These are phyloP conservation scores for Acromyrmex echinatior DNA, from an alignment of 1,140 invertebrate species.

Conservation along the genomic window DNA sequence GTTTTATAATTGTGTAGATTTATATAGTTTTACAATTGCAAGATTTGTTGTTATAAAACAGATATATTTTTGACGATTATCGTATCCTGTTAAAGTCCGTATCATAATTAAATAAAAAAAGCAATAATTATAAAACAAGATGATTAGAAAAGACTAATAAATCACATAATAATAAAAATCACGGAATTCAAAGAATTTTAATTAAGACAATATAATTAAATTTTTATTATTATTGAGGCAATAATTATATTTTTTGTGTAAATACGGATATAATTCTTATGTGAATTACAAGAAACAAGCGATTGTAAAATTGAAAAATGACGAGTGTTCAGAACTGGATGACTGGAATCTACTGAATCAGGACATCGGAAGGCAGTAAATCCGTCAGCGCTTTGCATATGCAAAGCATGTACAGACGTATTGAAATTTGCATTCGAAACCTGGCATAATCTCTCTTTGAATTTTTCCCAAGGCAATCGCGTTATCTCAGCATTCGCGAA, in stretches of 20 bases:
- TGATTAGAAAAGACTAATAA: too few species aligned
- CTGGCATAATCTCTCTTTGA: not conserved
- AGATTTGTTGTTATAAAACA: not conserved
- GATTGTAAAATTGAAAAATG: not conserved
- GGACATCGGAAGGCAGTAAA: constrained; percentile 16
- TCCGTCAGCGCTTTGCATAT: constrained; percentile 39
- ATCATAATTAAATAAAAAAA: not conserved
- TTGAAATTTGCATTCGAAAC: constrained; percentile 19
- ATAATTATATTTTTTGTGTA: not conserved
- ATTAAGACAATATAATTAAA: too few species aligned
- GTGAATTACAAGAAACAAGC: not conserved
- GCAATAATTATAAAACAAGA: not conserved
- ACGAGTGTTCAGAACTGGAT: not conserved
- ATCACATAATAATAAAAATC: too few species aligned
- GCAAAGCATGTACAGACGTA: constrained; percentile 32
- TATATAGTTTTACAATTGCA: too few species aligned
- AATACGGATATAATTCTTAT: not conserved
- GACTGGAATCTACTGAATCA: constrained; percentile 4
- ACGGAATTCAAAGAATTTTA: too few species aligned
- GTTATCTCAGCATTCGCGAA: not conserved
- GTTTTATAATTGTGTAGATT: too few species aligned
- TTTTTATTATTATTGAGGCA: not conserved
- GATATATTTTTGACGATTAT: not conserved
- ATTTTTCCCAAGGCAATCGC: constrained; percentile 1
- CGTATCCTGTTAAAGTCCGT: not conserved